These are phyloP conservation scores for Ara ararauna DNA, from an alignment of 2,797 vertebrate genomes.

Conservation along the genomic window DNA sequence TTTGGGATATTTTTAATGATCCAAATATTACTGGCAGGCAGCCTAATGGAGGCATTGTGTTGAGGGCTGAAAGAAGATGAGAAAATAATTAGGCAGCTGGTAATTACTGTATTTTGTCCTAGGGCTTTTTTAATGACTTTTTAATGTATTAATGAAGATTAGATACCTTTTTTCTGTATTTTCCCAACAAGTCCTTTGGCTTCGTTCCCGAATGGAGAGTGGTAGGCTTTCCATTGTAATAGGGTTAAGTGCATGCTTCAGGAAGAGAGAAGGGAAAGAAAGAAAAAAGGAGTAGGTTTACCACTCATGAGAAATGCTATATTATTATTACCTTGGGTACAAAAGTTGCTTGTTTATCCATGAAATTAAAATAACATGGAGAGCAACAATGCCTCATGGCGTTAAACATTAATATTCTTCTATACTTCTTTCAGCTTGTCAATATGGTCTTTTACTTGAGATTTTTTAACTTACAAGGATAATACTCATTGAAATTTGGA, in stretches of 20 bases:
- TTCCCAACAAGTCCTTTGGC: background rate
- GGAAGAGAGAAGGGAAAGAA: background rate
- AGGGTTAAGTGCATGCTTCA: background rate
- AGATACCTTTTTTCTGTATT: background rate
- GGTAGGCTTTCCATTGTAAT: background rate
- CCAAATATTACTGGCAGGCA: background rate
- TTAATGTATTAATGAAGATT: conserved; percentile 21
- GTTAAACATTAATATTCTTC: background rate
- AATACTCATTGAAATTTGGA: background rate
- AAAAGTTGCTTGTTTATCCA: background rate
- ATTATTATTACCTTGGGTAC: background rate
- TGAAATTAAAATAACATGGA: background rate
- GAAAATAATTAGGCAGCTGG: conserved; percentile 36
- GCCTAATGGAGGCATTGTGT: background rate
- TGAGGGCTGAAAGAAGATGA: conserved; percentile 6
- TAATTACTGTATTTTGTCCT: conserved; percentile 9
- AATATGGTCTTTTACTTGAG: background rate
- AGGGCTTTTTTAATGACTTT: background rate
- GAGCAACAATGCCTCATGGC: background rate
- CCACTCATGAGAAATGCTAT: background rate
- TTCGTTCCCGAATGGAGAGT: background rate
- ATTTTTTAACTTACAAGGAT: background rate
- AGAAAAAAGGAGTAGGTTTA: background rate
- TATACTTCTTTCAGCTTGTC: background rate
- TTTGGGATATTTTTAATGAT: background rate